Conservation (phyloP, 2,113 vertebrate genomes). For the Catagonus wagneri region DNA sequence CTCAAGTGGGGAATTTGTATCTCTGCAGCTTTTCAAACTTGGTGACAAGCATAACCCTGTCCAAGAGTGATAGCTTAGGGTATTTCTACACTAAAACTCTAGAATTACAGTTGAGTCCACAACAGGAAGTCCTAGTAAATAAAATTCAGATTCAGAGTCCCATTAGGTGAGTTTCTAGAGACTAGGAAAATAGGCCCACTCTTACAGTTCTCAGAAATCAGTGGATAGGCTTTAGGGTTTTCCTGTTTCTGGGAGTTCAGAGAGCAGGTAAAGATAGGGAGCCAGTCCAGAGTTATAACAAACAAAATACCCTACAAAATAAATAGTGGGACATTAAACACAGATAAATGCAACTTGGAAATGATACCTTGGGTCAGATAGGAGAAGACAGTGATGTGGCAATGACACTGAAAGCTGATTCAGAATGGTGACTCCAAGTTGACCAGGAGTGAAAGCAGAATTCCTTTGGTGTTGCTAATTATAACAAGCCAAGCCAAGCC, state of each 20-base stretch:
- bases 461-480: background rate
- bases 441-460: background rate
- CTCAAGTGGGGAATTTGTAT: background rate
- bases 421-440: background rate
- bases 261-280: background rate
- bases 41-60: background rate
- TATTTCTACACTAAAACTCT: background rate
- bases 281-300: background rate
- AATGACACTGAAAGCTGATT: background rate
- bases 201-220: background rate
- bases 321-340: background rate
- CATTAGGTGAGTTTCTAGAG: background rate
- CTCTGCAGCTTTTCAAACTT: background rate
- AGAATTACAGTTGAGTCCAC: background rate
- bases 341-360: background rate
- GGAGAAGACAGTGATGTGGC: background rate
- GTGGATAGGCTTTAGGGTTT: background rate
- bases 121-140: background rate
- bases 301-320: background rate
- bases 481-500: background rate
- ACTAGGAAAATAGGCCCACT: background rate
- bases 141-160: background rate
- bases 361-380: background rate
- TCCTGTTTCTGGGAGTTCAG: background rate
- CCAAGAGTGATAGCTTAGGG: background rate